phyloP scores from a whole-genome alignment of 2,888 invertebrate species.

The Mythimna albipuncta region DNA sequence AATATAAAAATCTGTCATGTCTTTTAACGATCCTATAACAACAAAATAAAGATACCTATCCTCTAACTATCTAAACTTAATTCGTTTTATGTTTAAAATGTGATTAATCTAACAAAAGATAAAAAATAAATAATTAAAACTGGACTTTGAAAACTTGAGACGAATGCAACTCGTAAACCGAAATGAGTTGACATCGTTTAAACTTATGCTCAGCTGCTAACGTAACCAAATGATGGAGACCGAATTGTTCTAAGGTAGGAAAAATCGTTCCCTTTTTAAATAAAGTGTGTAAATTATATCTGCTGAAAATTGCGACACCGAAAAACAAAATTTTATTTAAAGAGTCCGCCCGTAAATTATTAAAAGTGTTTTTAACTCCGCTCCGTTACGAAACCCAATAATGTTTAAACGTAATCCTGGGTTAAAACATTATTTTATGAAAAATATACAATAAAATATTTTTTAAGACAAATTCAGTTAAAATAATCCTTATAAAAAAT shows the following conservation, averaged over 20 bases:
- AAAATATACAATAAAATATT: too few relatives aligned
- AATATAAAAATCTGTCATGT: neutral
- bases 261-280: neutral
- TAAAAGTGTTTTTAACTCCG: neutral
- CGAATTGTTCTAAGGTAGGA: neutral
- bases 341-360: conserved; percentile 7
- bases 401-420: too few relatives aligned
- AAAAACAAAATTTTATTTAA: neutral
- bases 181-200: conserved; percentile 1
- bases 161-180: neutral
- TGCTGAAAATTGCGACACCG: neutral
- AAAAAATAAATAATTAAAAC: too few relatives aligned
- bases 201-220: neutral
- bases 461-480: too few relatives aligned
- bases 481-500: neutral
- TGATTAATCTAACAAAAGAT: neutral
- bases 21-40: neutral
- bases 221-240: neutral
- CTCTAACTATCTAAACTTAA: too few relatives aligned
- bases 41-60: neutral
- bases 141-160: neutral
- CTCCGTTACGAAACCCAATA: neutral
- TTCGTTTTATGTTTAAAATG: neutral
- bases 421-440: neutral
- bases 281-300: neutral